Conservation (phyloP, 2,797 vertebrate species). For the Antrozous pallidus region DNA sequence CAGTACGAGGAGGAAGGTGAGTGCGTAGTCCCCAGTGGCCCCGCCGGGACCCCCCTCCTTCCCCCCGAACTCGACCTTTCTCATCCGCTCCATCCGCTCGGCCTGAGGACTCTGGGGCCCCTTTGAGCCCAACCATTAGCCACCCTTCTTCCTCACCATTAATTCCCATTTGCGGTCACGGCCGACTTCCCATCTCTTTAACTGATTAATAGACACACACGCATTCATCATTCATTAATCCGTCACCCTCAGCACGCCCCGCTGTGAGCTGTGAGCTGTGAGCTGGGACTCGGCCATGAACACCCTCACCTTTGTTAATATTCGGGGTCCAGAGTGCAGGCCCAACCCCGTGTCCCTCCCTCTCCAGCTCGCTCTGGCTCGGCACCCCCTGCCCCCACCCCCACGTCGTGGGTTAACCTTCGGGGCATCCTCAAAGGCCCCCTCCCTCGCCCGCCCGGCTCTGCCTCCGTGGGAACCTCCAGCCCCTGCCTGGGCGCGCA, state of each 20-base stretch:
- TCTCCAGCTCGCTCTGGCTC: neutral
- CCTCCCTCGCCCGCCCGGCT: neutral
- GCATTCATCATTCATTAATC: neutral
- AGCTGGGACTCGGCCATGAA: neutral
- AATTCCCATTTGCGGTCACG: neutral
- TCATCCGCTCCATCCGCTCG: neutral
- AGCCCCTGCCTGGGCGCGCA: neutral
- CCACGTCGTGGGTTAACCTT: neutral
- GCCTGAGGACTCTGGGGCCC: neutral
- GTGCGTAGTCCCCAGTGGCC: neutral
- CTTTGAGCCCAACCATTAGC: neutral
- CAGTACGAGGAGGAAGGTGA: slow-evolving; percentile 95
- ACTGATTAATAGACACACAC: neutral
- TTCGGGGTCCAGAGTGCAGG: accelerated
- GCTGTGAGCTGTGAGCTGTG: too few species aligned
- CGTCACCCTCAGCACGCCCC: accelerated
- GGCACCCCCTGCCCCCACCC: accelerated
- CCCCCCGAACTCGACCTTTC: neutral
- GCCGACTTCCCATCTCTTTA: neutral
- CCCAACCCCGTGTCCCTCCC: neutral
- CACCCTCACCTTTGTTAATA: neutral
- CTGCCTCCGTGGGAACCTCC: neutral
- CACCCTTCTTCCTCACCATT: neutral
- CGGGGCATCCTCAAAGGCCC: neutral
- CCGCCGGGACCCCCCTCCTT: neutral